These are phyloP conservation scores for Molanna angustata DNA, from an alignment of 2,888 invertebrate species.

Conservation along the genomic window DNA sequence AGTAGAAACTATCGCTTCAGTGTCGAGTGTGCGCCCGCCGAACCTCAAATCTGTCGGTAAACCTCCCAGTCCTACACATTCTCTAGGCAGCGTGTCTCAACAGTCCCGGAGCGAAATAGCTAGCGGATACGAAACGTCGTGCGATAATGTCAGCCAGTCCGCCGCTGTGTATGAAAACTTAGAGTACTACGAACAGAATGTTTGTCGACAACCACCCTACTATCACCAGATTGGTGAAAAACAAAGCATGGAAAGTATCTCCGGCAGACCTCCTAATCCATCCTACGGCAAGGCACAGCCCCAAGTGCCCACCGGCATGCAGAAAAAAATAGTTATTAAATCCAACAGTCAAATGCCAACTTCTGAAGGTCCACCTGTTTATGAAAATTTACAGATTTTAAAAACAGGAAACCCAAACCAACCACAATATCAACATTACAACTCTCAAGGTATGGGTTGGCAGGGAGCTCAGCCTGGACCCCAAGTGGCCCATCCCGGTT, in stretches of 20 bases:
- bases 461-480: slow-evolving; percentile 42
- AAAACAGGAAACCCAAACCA: slow-evolving; percentile 1
- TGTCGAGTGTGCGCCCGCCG: slow-evolving; percentile 3
- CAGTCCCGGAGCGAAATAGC: slow-evolving; percentile 54
- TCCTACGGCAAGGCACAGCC: slow-evolving; percentile 75
- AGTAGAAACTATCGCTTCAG: slow-evolving; percentile 58
- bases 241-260: slow-evolving; percentile 32
- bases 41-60: slow-evolving; percentile 7
- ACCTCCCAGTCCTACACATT: slow-evolving; percentile 57
- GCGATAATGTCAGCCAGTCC: slow-evolving; percentile 44
- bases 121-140: slow-evolving; percentile 49
- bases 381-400: slow-evolving; percentile 47
- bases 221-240: slow-evolving; percentile 52
- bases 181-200: slow-evolving; percentile 67
- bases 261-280: slow-evolving; percentile 53
- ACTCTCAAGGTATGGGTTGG: slow-evolving; percentile 34
- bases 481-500: slow-evolving; percentile 39
- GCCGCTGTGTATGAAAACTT: slow-evolving; percentile 75
- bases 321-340: slow-evolving; percentile 45
- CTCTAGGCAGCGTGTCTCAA: slow-evolving; percentile 59
- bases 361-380: slow-evolving; percentile 47
- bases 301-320: slow-evolving; percentile 66
- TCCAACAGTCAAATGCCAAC: slow-evolving; percentile 41
- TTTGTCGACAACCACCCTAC: slow-evolving; percentile 58
- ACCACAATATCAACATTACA: slow-evolving; percentile 14